phyloP scores from a whole-genome alignment of 1,140 invertebrate genomes.

The Galleria mellonella region DNA sequence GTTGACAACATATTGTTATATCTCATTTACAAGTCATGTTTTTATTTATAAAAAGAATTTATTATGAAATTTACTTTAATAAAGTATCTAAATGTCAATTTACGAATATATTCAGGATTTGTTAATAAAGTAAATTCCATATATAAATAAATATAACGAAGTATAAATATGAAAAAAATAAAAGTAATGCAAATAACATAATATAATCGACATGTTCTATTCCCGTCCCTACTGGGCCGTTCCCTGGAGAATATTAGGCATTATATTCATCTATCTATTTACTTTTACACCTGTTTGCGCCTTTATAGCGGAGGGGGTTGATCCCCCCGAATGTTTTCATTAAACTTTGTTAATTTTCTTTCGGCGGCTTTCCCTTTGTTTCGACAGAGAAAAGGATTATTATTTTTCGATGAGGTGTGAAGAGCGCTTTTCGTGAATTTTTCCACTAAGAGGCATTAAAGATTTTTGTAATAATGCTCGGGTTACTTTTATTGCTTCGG shows the following conservation, averaged over 20 bases:
- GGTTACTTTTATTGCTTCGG: slow-evolving; percentile 1
- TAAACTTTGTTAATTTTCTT: slow-evolving; percentile 40
- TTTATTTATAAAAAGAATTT: too few relatives aligned
- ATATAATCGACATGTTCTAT: not conserved
- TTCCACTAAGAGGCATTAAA: slow-evolving; percentile 2
- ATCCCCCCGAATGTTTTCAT: slow-evolving; percentile 31
- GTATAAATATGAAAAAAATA: too few relatives aligned
- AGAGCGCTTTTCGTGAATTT: slow-evolving; percentile 6
- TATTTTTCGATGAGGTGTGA: slow-evolving; percentile 13
- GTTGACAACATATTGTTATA: too few relatives aligned
- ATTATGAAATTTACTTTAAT: too few relatives aligned
- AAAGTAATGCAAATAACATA: not conserved
- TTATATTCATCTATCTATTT: slow-evolving; percentile 23
- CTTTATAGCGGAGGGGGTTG: slow-evolving; percentile 7
- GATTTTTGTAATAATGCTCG: slow-evolving; percentile 3
- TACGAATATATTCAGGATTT: too few relatives aligned
- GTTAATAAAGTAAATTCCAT: too few relatives aligned
- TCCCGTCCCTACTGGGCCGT: slow-evolving; percentile 2
- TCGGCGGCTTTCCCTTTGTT: slow-evolving; percentile 8
- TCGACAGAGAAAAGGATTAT: slow-evolving; percentile 7
- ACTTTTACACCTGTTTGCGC: slow-evolving; percentile 21
- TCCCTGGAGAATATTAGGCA: slow-evolving; percentile 10
- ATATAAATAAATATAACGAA: too few relatives aligned
- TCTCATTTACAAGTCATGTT: too few relatives aligned
- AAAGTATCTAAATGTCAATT: too few relatives aligned